Evolutionary conservation across 2,113 vertebrate genomes (phyloP).

Genomic region (Fulica atra): DNA sequence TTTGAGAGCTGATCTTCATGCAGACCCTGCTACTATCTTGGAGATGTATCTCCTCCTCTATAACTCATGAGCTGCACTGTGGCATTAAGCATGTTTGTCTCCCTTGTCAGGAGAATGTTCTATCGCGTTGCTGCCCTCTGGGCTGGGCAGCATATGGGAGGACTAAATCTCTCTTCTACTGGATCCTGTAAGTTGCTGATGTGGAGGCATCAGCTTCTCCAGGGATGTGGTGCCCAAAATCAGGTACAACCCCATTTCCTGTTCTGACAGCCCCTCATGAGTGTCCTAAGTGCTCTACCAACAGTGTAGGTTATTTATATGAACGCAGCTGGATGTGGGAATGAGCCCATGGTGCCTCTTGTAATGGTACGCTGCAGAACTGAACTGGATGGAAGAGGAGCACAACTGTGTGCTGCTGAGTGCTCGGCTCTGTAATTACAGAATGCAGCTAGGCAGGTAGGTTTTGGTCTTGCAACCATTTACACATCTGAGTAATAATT

Average conservation of each 20-base stretch:
- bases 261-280: background rate
- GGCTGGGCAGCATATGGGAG: background rate
- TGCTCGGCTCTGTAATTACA: background rate
- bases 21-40: background rate
- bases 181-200: background rate
- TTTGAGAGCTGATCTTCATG: background rate
- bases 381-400: background rate
- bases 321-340: fast-evolving
- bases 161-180: background rate
- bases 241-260: background rate
- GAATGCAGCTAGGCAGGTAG: fast-evolving
- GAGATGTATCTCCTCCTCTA: background rate
- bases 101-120: background rate
- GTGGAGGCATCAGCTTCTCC: background rate
- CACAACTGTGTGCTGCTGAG: background rate
- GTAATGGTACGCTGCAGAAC: background rate
- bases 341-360: background rate
- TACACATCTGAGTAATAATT: background rate
- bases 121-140: background rate
- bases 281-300: background rate
- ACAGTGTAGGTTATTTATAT: fast-evolving
- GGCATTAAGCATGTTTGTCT: background rate
- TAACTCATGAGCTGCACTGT: background rate
- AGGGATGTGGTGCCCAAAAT: background rate
- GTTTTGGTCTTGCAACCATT: background rate